Evolutionary conservation across 1,140 invertebrate species (phyloP).

Genomic region (Drosophila auraria): DNA sequence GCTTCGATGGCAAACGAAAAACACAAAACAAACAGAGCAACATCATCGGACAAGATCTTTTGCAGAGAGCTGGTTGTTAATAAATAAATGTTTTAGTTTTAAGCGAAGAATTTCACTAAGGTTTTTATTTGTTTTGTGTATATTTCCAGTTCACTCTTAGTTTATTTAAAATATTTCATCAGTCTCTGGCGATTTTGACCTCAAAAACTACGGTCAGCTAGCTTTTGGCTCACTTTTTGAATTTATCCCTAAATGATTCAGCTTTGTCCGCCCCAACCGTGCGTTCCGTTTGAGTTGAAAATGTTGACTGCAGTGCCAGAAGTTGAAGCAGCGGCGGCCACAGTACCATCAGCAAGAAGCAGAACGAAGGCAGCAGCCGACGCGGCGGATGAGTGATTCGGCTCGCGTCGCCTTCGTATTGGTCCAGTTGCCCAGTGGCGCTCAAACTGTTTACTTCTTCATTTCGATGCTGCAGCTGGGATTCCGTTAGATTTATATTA

Average conservation of each 20-base stretch:
- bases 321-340: conserved; percentile 23
- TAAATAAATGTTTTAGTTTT: not conserved
- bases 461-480: conserved; percentile 3
- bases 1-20: conserved; percentile 24
- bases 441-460: conserved; percentile 36
- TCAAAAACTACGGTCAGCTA: conserved; percentile 18
- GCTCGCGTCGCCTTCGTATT: conserved; percentile 50
- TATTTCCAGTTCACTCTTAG: not conserved
- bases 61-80: not conserved
- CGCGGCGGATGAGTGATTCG: conserved; percentile 22
- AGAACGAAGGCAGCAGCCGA: conserved; percentile 31
- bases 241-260: conserved; percentile 17
- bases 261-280: conserved; percentile 58
- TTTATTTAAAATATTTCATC: not conserved
- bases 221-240: conserved; percentile 27
- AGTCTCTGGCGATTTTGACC: not conserved
- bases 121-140: not conserved
- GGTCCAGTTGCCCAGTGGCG: conserved; percentile 24
- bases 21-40: conserved; percentile 12
- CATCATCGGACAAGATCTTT: conserved; percentile 41
- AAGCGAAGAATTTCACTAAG: not conserved
- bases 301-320: conserved; percentile 63
- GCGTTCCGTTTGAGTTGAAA: conserved; percentile 66
- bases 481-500: not conserved
- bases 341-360: conserved; percentile 30